These are phyloP conservation scores for Typhlichthys eigenmanni DNA, from an alignment of 2,797 vertebrate genomes.

Conservation along the genomic window DNA sequence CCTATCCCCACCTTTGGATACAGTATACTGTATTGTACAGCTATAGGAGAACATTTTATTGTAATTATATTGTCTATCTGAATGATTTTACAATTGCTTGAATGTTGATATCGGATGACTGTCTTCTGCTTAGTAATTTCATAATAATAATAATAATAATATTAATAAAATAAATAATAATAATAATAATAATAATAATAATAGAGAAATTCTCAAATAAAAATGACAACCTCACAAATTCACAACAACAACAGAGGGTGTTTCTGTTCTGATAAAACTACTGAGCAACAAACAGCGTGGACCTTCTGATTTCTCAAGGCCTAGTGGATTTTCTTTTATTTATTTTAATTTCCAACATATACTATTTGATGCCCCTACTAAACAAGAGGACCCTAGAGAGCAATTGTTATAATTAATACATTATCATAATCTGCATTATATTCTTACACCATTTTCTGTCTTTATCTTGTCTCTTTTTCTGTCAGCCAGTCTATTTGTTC, in stretches of 20 bases:
- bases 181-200: neutral
- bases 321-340: conserved; percentile 84
- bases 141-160: neutral
- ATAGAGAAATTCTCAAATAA: neutral
- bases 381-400: conserved; percentile 91
- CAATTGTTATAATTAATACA: conserved; percentile 89
- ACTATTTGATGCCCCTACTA: conserved; percentile 95
- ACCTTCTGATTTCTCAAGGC: conserved; percentile 88
- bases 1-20: no score
- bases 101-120: conserved; percentile 55
- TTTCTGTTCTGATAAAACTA: no score
- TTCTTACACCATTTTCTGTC: conserved; percentile 64
- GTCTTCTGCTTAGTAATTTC: conserved; percentile 21
- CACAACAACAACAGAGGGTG: no score
- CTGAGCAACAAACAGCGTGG: conserved; percentile 83
- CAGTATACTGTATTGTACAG: conserved; percentile 4
- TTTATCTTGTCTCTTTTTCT: conserved; percentile 55
- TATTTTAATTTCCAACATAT: conserved; percentile 36
- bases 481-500: neutral
- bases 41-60: conserved; percentile 57
- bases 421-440: conserved; percentile 68
- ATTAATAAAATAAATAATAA: neutral
- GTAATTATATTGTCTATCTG: conserved; percentile 71
- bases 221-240: no score
- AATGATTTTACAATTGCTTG: conserved; percentile 67